A percentile compares a stretch with the other conserved stretches of the same genome.
phyloP scores from a whole-genome alignment of 2,888 invertebrate genomes.

The Drepana falcataria region DNA sequence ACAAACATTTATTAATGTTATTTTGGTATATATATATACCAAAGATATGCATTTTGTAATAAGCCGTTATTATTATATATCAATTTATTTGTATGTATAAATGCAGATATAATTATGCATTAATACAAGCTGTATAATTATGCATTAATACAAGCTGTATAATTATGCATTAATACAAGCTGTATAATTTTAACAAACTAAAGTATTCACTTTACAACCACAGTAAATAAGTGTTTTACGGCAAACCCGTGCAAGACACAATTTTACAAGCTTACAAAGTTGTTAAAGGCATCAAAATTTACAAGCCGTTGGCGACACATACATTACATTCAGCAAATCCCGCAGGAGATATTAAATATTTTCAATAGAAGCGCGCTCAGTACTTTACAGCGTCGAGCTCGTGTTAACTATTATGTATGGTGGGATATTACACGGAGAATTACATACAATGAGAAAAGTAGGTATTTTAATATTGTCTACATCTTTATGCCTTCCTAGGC shows the following conservation, averaged over 20 bases:
- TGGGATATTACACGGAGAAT: constrained; percentile 8
- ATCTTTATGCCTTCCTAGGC: no score
- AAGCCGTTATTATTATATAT: no score
- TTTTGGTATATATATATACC: no score
- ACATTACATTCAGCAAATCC: constrained; percentile 24
- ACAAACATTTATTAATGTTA: no score
- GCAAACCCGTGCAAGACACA: neutral
- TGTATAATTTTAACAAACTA: neutral
- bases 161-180: no score
- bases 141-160: no score
- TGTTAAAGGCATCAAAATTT: neutral
- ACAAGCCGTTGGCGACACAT: constrained; percentile 9
- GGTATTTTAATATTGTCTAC: neutral
- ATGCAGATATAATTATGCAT: no score
- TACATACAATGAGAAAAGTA: constrained; percentile 11
- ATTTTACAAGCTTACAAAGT: neutral
- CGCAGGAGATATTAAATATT: constrained; percentile 36
- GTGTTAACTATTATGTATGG: constrained; percentile 14
- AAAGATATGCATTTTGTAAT: no score
- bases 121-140: no score
- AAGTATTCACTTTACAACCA: neutral
- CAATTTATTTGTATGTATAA: no score
- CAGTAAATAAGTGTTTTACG: neutral
- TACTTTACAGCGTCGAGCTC: constrained; percentile 8
- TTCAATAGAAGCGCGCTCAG: constrained; percentile 18